Percentiles rank a stretch among this genome's conserved stretches.
These are phyloP conservation scores for Tetrao urogallus DNA, from an alignment of 2,113 vertebrate genomes.

Conservation along the genomic window DNA sequence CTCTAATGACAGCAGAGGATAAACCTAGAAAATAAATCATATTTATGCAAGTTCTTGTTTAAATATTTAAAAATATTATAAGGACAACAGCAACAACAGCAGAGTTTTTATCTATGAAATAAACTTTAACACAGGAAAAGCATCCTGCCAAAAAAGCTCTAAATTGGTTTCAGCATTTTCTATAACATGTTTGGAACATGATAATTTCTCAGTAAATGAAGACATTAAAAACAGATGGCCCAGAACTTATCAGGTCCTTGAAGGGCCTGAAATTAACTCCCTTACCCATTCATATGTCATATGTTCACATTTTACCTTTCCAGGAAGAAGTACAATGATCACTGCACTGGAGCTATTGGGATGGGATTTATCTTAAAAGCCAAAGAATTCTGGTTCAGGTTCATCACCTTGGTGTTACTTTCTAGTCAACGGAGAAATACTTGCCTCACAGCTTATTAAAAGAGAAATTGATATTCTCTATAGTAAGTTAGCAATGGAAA, in stretches of 20 bases:
- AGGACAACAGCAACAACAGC: not conserved
- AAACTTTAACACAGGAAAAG: not conserved
- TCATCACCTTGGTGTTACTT: not conserved
- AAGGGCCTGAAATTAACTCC: not conserved
- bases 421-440: not conserved
- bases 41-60: not conserved
- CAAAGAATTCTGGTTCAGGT: not conserved
- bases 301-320: not conserved
- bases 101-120: not conserved
- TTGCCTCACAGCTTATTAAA: not conserved
- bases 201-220: not conserved
- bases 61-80: not conserved
- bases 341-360: not conserved
- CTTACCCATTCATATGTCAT: not conserved
- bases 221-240: not conserved
- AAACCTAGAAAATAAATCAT: not conserved
- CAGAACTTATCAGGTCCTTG: not conserved
- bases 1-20: not conserved
- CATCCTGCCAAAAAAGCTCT: not conserved
- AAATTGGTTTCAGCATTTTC: not conserved
- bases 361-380: not conserved
- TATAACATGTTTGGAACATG: not conserved
- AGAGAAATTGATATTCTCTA: not conserved
- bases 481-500: not conserved
- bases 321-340: not conserved